Base-by-base conservation (phyloP, 2,888 invertebrate genomes). In the Adelphocoris suturalis region DNA sequence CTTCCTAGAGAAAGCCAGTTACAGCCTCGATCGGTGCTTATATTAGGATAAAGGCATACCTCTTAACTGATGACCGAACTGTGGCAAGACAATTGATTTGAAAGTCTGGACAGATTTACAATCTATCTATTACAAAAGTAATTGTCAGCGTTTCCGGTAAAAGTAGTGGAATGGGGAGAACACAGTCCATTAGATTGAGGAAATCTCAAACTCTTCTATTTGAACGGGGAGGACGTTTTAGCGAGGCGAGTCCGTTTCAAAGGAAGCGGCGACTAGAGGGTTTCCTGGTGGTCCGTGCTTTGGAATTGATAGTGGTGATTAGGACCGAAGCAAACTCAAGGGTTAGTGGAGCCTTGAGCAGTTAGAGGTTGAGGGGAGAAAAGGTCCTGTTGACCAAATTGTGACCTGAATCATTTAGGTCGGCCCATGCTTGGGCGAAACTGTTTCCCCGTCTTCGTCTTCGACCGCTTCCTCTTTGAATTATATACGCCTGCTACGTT, bases 401-500 rank as follows among this genome's bases (percentile, higher is more conserved):
- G 85, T 85, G 61, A 85, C 85, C 85, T 85, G 85, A 57, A 85
- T 85, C 85, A 85, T 85, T 85, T 61, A 85, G 57, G 57, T 23
- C 19, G 57, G 57, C 57, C 55, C 37, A 85, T 52, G 55, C 37
- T 52, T 19, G 61, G 61, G 61, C n/a, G 85, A 37, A 57, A 46
- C 61, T 55, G 46, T 46, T 37, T 14, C 78, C 46, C 19, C 19
- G 46, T 78, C 46, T 78, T 11, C 47, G 46, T 46, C 37, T 37
- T 37, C 37, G 37, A 37, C 37, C 37, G 37, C 37, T 7, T 7
- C 78, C 13, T 28, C 37, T 12, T 85, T 85, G 61, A 85, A 85
- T 85, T 85, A 61, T 85, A 85, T 85, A 85, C 85, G 55, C 23
- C 28, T 37, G 52, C 57, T 37, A 28, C 57, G 28, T 37, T 57